Conservation (phyloP, 2,113 vertebrate species). For the Petrocephalus microphthalmus region DNA sequence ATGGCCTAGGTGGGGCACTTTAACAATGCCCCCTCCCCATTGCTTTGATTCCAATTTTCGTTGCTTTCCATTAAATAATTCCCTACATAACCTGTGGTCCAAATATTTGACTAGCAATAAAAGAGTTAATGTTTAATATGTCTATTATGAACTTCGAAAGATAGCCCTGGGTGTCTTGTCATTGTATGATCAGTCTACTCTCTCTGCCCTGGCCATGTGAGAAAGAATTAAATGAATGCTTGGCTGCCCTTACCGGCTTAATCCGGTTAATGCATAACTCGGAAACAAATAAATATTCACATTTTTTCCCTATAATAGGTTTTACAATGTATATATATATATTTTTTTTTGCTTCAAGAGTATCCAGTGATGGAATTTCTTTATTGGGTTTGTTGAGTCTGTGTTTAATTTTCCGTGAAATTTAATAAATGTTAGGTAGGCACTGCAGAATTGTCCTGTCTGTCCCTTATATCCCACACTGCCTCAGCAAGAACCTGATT, state of each 20-base stretch:
- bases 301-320: conserved; percentile 33
- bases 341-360: conserved; percentile 26
- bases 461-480: neutral
- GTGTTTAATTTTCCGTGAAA: neutral
- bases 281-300: conserved; percentile 38
- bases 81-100: neutral
- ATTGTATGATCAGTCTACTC: conserved; percentile 37
- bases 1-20: neutral
- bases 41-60: neutral
- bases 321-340: conserved; percentile 38
- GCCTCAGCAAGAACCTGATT: neutral
- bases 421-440: neutral
- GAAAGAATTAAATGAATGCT: conserved; percentile 50
- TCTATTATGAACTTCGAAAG: conserved; percentile 35
- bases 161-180: conserved; percentile 41
- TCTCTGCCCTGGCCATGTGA: conserved; percentile 35
- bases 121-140: conserved; percentile 36
- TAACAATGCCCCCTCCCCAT: neutral
- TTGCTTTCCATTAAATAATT: neutral
- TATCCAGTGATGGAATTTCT: conserved; percentile 32
- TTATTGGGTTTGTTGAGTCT: neutral
- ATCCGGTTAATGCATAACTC: conserved; percentile 53
- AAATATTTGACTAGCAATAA: neutral
- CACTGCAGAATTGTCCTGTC: neutral
- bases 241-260: conserved; percentile 49